phyloP scores from a whole-genome alignment of 2,888 invertebrate genomes.

The Abrostola triplasia region DNA sequence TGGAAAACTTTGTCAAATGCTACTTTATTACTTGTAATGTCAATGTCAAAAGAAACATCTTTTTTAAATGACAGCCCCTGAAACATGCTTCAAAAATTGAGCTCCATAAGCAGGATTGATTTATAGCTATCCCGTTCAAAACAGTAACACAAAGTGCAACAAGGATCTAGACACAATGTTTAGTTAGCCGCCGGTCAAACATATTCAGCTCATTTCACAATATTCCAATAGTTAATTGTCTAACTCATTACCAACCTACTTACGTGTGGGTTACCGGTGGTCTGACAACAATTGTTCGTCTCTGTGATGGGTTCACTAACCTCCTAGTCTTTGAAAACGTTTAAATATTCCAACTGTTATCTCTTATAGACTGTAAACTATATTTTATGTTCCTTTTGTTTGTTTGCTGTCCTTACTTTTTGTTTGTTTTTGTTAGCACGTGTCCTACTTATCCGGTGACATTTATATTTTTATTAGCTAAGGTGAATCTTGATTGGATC shows the following conservation, averaged over 20 bases:
- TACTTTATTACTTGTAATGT: neutral
- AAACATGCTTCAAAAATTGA: neutral
- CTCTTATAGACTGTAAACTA: conserved; percentile 21
- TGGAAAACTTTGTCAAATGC: too few relatives aligned
- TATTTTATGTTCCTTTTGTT: conserved; percentile 22
- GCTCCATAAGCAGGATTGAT: neutral
- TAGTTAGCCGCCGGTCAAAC: conserved; percentile 25
- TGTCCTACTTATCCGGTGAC: neutral
- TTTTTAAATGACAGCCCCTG: neutral
- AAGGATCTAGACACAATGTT: conserved; percentile 12
- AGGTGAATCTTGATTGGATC: neutral
- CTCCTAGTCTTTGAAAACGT: conserved; percentile 57
- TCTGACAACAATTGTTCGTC: conserved; percentile 63
- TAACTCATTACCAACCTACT: conserved; percentile 62
- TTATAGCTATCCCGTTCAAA: neutral
- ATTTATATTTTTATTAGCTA: conserved; percentile 1
- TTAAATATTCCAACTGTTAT: conserved; percentile 50
- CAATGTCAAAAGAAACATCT: neutral
- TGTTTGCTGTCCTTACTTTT: conserved; percentile 4
- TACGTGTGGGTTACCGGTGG: conserved; percentile 50
- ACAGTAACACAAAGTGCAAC: neutral
- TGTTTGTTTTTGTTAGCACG: conserved; percentile 1
- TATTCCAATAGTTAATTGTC: conserved; percentile 57
- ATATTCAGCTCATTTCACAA: conserved; percentile 43
- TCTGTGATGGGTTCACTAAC: conserved; percentile 64